Evolutionary conservation across 2,888 invertebrate genomes (phyloP), one percentile per base, ranked within the genome.

Genomic region (Dynastes maya): DNA sequence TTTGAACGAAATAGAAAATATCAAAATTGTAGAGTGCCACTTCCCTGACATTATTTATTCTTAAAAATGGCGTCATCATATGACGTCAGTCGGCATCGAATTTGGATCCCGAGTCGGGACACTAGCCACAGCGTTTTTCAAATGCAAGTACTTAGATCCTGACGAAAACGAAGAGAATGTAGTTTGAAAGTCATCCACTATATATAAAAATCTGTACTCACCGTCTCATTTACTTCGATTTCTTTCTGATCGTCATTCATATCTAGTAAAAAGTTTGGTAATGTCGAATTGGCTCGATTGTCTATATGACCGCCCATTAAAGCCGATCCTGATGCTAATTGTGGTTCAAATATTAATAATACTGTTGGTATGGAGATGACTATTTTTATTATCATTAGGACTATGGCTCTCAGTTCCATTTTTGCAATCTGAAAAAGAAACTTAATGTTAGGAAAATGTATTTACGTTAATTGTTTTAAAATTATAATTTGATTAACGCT

Each of bases 331-430:
- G 84, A 72, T 8, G 80, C 82, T 45, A 79, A 80, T 5, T 79
- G 55, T 53, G 83, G 80, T 53, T 81, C 80, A 27, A 85, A 40
- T 40, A 86, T 76, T 6, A 87, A 74, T 4, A 87, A 71, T 13
- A 88, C 75, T 65, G 84, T 82, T 32, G 86, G 86, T 76, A 88
- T 87, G 32, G 88, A 88, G 78, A 88, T 86, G 6, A 88, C 79
- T 76, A 88, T 88, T 83, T 88, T 88, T 27, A 88, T 84, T 65
- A 88, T 85, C 40, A 86, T 88, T 79, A 88, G 80, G 5, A 88
- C 81, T 63, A 88, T 87, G 78, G 87, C 86, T 80, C 85, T 86
- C 65, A 88, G 80, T 80, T 88, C 88, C 88, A 88, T 88, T 77
- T 68, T 85, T 58, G 49, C 81, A 74, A 29, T 64, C 80, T 79